Evolutionary conservation across 2,113 vertebrate genomes (phyloP).

Genomic region (Eurystomus gularis): DNA sequence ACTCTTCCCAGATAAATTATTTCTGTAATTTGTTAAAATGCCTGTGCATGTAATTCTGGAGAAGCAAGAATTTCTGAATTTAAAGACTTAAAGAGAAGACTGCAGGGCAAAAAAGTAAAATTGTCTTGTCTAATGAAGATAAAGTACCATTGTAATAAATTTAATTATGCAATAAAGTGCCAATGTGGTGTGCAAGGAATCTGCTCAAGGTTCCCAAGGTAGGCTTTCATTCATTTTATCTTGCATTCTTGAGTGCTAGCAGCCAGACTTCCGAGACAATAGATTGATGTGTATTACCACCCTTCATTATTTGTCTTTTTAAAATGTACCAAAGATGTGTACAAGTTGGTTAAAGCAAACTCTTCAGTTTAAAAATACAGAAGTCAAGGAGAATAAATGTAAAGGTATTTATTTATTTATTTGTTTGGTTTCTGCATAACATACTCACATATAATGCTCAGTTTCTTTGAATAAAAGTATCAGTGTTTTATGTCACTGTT

Average conservation of each 20-base stretch:
- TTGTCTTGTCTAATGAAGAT: conserved; percentile 74
- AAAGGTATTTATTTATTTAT: conserved; percentile 11
- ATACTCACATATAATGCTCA: conserved; percentile 5
- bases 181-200: conserved; percentile 60
- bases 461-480: neutral
- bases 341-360: conserved; percentile 21
- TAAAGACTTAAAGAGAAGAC: conserved; percentile 19
- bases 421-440: conserved; percentile 8
- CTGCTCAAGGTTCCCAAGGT: conserved; percentile 44
- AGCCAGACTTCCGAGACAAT: conserved; percentile 40
- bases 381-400: conserved; percentile 44
- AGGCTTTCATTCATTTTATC: conserved; percentile 45
- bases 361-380: conserved; percentile 49
- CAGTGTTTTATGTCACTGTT: neutral
- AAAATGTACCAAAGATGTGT: neutral
- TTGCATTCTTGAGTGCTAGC: conserved; percentile 62
- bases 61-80: conserved; percentile 11
- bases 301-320: neutral
- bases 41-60: neutral
- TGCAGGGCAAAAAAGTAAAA: conserved; percentile 3
- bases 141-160: conserved; percentile 71
- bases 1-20: conserved; percentile 1
- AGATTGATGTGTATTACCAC: conserved; percentile 50
- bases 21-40: neutral
- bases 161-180: conserved; percentile 65